Evolutionary conservation across 2,113 vertebrate species (phyloP), one percentile per base, ranked within the genome.

Genomic region (Phodopus roborovskii): DNA sequence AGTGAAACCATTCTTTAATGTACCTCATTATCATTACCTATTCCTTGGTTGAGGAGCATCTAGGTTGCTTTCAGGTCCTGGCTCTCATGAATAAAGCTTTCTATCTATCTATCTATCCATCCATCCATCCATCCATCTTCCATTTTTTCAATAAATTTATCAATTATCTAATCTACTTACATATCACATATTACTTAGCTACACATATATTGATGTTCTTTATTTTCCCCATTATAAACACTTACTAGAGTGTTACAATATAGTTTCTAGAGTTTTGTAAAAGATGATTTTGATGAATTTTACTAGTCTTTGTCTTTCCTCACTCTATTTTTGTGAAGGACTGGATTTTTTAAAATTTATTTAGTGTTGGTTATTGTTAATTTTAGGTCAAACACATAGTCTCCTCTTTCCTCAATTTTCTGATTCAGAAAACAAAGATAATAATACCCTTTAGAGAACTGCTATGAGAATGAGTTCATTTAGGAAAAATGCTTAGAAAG

Each of bases 401-500:
- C 9, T 88, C 22, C 9, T 7, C 10, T 56, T 81, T 79, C 42
- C 28, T 82, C 28, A 64, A 62, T 58, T 90, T 77, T 70, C 56
- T 83, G 24, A 78, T 30, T 91, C 36, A 11, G 30, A 70, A 92
- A 90, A 82, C 24, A 42, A 48, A 15, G 24, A 62, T 68, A 87
- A 70, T 64, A 93, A 12, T 17, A 62, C 77, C 11, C 17, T 28
- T 94, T 22, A 78, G 70, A 71, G 77, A 92, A 42, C n/a, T 91
- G 36, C 83, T 83, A 28, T 62, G 58, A 92, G 24, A 12, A 66
- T 75, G 77, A 42, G 6, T 42, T 28, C 42, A 74, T 79, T 66
- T n/a, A 95, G 73, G 36, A 94, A 71, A 92, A 95, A 5, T 28
- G 56, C 71, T 81, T 58, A 86, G 33, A 82, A n/a, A 45, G 36